Evolutionary conservation across 2,888 invertebrate species (phyloP).

Genomic region (Sialis lutaria): DNA sequence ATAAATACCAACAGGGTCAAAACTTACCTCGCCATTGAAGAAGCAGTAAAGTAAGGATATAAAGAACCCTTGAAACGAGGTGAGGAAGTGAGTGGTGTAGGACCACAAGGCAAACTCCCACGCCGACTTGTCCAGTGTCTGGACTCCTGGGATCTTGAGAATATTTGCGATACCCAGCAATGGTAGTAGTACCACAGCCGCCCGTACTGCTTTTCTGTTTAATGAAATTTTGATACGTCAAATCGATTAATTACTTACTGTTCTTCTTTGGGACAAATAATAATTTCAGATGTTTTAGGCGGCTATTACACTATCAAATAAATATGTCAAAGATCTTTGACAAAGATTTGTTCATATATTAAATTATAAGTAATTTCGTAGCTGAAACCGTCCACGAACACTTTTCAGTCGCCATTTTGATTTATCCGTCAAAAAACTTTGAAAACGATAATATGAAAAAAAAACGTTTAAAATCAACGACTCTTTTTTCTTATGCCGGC

Average conservation of each 20-base stretch:
- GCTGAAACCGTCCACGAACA: no score
- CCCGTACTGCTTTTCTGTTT: slow-evolving; percentile 59
- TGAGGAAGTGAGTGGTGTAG: slow-evolving; percentile 57
- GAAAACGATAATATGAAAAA: no score
- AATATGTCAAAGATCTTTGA: no score
- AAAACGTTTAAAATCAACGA: no score
- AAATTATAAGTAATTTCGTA: no score
- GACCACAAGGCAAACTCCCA: slow-evolving; percentile 66
- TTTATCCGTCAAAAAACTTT: no score
- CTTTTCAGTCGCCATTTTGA: no score
- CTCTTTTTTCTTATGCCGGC: no score
- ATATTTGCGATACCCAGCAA: slow-evolving; percentile 66
- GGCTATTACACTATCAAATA: no score
- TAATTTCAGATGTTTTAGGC: no score
- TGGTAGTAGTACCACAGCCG: slow-evolving; percentile 61
- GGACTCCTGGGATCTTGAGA: slow-evolving; percentile 50
- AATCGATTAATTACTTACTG: not conserved
- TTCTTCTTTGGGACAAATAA: no score
- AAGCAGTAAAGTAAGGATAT: slow-evolving; percentile 70
- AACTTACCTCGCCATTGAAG: slow-evolving; percentile 60
- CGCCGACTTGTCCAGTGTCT: slow-evolving; percentile 41
- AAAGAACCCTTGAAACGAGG: slow-evolving; percentile 74
- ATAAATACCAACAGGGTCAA: slow-evolving; percentile 3
- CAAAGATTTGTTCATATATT: no score
- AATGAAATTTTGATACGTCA: not conserved